Base-by-base conservation (phyloP, 2,888 invertebrate species). In the Drosophila affinis region DNA sequence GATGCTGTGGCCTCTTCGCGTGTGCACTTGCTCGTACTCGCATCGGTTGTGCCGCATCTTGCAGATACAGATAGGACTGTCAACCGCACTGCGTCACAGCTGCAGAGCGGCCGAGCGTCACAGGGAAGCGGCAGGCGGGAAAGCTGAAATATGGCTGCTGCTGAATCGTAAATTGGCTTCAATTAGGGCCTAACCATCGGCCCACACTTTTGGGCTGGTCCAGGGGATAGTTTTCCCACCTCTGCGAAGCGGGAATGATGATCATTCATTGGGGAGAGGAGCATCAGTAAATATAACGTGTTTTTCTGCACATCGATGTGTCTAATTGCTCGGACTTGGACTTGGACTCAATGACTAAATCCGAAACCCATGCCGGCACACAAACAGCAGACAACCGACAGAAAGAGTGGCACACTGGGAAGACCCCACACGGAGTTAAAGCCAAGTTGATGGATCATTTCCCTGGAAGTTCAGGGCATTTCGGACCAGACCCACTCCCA, bases 191-290 rank as follows among this genome's bases (percentile, higher is more conserved):
- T 3, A 77, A 77, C 84, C 77, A 18, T 54, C 34, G 44, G 76
- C 81, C 82, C 77, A 84, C 79, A 74, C 76, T 82, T 73, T 57
- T 21, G 61, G 69, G 72, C 70, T 75, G 76, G 76, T 17, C 34
- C 12, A 54, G 48, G 48, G 48, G 29, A 49, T 47, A 1, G 27
- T 6, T 21, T 21, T 21, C 21, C 21, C 21, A 21, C 21, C 21
- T 3, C 21, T 21, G 0, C 21, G 21, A 21, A 21, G 21, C 21
- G 21, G 21, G 21, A 21, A 27, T 27, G 27, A 27, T 27, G 27
- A 27, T 27, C 27, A 27, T 27, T 27, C 27, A 6, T 2, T 27
- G 27, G 27, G 27, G 7, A 27, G 7, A 27, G 27, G 27, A 7
- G 7, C 21, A 3, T 21, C 21, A 0, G 21, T 21, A 21, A 21